These are phyloP conservation scores for Mythimna vitellina DNA, from an alignment of 2,888 invertebrate genomes.

Conservation along the genomic window DNA sequence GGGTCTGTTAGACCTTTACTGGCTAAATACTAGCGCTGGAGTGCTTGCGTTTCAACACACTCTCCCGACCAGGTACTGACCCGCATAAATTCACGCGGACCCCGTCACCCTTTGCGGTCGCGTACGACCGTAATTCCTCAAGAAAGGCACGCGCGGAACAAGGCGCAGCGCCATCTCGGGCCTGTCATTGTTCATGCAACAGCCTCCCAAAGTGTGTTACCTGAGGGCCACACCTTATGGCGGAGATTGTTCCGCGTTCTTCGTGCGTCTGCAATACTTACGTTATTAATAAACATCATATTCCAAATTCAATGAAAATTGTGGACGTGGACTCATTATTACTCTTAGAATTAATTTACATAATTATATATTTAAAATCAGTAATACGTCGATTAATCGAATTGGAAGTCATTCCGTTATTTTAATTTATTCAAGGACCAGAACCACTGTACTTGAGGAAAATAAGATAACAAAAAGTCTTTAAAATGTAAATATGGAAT, in stretches of 20 bases:
- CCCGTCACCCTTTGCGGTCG: background rate
- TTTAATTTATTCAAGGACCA: slow-evolving; percentile 50
- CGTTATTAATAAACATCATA: background rate
- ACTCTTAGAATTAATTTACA: slow-evolving; percentile 9
- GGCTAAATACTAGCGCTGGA: background rate
- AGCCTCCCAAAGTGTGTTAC: background rate
- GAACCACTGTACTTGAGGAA: slow-evolving; percentile 36
- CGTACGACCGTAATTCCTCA: background rate
- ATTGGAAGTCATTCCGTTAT: slow-evolving; percentile 37
- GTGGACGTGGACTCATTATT: background rate
- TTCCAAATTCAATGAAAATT: slow-evolving; percentile 1
- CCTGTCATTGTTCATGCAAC: background rate
- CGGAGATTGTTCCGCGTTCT: too few relatives aligned
- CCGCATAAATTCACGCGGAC: background rate
- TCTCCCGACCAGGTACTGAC: background rate
- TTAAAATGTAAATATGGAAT: slow-evolving; percentile 57
- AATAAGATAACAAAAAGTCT: slow-evolving; percentile 56
- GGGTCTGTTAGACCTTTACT: background rate
- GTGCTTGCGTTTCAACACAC: background rate
- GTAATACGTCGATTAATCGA: slow-evolving; percentile 20
- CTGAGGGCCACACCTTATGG: background rate
- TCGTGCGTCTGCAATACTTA: background rate
- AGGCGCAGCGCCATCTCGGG: background rate
- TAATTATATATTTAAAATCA: slow-evolving; percentile 10
- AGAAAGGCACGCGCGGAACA: background rate